These are phyloP conservation scores for Cerastis leucographa DNA, from an alignment of 2,888 invertebrate species.

Conservation along the genomic window DNA sequence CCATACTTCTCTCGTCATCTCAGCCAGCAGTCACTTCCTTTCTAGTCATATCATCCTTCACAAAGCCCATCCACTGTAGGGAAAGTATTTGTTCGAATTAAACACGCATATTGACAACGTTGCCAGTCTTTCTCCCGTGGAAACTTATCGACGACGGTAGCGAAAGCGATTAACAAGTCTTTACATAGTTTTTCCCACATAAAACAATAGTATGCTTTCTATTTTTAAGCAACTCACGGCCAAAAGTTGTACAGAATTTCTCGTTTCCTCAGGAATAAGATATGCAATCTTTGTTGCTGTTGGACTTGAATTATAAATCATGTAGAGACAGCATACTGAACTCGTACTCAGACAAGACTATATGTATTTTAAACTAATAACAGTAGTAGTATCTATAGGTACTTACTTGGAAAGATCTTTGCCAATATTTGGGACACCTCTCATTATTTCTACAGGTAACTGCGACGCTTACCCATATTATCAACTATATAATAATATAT, in stretches of 20 bases:
- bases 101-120: slow-evolving; percentile 25
- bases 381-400: neutral
- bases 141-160: slow-evolving; percentile 45
- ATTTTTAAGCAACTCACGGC: slow-evolving; percentile 33
- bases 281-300: slow-evolving; percentile 16
- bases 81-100: slow-evolving; percentile 37
- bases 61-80: neutral
- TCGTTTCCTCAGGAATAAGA: slow-evolving; percentile 30
- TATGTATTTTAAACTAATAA: neutral
- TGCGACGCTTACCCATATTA: neutral
- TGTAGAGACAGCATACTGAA: slow-evolving; percentile 10
- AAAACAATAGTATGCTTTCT: slow-evolving; percentile 60
- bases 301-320: slow-evolving; percentile 33
- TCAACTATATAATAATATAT: neutral
- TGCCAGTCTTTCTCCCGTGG: slow-evolving; percentile 10
- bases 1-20: neutral
- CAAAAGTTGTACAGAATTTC: slow-evolving; percentile 28
- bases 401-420: neutral
- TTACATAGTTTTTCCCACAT: slow-evolving; percentile 48
- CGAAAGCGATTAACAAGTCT: slow-evolving; percentile 66
- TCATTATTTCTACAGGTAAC: neutral
- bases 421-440: slow-evolving; percentile 16
- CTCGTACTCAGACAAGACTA: neutral
- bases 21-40: neutral
- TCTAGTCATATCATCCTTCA: neutral